Conservation (phyloP, 2,888 invertebrate genomes). For the Xestia rhomboidea region DNA sequence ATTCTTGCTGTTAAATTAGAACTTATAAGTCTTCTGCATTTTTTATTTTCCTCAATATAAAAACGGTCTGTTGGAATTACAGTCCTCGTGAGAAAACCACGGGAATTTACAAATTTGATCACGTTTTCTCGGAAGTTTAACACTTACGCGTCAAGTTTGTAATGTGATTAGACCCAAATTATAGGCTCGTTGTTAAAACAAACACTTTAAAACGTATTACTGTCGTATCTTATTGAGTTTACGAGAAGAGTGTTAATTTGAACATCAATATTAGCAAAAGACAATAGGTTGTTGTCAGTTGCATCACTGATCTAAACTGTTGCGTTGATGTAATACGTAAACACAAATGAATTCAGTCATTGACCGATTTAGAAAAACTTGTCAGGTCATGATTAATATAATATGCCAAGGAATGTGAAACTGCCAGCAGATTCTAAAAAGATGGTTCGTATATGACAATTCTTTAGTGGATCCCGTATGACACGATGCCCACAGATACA, state of each 20-base stretch:
- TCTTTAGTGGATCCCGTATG: neutral
- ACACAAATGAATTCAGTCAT: neutral
- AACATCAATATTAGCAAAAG: slow-evolving; percentile 27
- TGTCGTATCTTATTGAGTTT: slow-evolving; percentile 20
- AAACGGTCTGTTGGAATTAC: neutral
- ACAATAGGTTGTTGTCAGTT: slow-evolving; percentile 16
- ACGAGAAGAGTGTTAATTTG: slow-evolving; percentile 26
- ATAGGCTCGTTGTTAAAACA: slow-evolving; percentile 47
- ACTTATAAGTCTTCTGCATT: neutral
- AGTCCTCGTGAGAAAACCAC: neutral
- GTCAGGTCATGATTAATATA: neutral
- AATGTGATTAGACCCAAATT: slow-evolving; percentile 39
- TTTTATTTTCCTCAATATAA: neutral
- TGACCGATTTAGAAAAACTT: slow-evolving; percentile 9
- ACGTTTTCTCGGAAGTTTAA: slow-evolving; percentile 52
- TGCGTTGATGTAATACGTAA: neutral
- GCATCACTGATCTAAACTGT: slow-evolving; percentile 8
- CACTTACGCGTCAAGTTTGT: slow-evolving; percentile 28
- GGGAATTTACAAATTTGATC: slow-evolving; percentile 11
- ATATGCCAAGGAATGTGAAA: neutral
- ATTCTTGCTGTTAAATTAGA: neutral
- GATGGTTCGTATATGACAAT: neutral
- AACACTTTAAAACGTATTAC: slow-evolving; percentile 33
- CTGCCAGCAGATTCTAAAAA: rapidly evolving
- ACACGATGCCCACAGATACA: neutral